phyloP scores from a whole-genome alignment of 2,888 invertebrate genomes.

The Phytoseiulus persimilis region DNA sequence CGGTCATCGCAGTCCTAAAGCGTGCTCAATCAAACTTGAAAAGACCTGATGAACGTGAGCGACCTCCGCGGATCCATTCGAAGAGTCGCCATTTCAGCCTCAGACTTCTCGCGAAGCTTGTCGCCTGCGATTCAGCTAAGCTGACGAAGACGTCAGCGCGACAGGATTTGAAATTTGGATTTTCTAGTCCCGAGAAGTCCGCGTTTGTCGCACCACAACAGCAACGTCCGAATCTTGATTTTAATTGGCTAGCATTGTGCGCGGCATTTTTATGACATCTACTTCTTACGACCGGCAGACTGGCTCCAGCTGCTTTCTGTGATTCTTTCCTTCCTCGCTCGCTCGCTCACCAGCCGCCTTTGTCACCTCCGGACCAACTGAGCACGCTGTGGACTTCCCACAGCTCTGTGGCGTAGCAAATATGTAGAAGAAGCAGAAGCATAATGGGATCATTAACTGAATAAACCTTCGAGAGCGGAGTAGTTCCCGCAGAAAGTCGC shows the following conservation, averaged over 20 bases:
- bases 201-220: not conserved
- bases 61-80: not conserved
- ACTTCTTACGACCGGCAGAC: not conserved
- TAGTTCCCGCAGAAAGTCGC: not conserved
- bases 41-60: not conserved
- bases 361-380: not conserved
- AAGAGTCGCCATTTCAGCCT: not conserved
- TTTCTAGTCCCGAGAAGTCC: not conserved
- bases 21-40: not conserved
- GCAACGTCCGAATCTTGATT: not conserved
- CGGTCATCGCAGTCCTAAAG: too few relatives aligned
- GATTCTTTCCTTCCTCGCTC: not conserved
- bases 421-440: not conserved
- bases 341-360: not conserved
- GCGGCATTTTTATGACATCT: constrained; percentile 33
- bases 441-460: not conserved
- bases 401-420: not conserved
- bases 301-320: not conserved
- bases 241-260: constrained; percentile 36
- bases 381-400: not conserved
- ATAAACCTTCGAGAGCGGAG: not conserved
- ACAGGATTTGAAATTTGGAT: not conserved
- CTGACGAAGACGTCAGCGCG: not conserved
- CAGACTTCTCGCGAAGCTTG: not conserved
- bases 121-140: not conserved